Conservation (phyloP, 2,113 vertebrate species). For the Colossoma macropomum region DNA sequence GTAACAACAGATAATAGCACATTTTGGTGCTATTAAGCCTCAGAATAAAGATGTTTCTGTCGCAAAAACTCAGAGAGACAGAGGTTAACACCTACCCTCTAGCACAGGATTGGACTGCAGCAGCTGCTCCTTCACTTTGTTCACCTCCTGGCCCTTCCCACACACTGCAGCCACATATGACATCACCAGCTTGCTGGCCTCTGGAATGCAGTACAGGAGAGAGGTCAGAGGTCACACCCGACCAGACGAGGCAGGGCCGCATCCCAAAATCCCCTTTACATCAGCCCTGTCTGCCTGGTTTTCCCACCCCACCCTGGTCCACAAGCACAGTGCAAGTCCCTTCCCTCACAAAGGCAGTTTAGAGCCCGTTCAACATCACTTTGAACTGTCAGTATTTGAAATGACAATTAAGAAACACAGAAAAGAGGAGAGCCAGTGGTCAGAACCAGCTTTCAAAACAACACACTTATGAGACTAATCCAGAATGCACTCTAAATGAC, state of each 20-base stretch:
- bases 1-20: too few relatives aligned
- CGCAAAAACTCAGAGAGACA: background rate
- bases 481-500: constrained; percentile 28
- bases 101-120: constrained; percentile 97
- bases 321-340: constrained; percentile 1
- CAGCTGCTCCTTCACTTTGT: constrained; percentile 98
- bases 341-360: background rate
- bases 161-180: constrained; percentile 98
- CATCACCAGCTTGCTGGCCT: constrained; percentile 99
- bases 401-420: constrained; percentile 5
- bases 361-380: constrained; percentile 1
- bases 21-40: too few relatives aligned
- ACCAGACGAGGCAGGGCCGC: constrained; percentile 52
- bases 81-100: constrained; percentile 85
- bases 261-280: constrained; percentile 66
- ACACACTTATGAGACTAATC: constrained; percentile 39
- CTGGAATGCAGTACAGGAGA: constrained; percentile 74
- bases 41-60: too few relatives aligned
- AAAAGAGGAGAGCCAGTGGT: constrained; percentile 1
- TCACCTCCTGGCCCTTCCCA: constrained; percentile 97
- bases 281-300: constrained; percentile 53
- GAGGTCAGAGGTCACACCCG: constrained; percentile 38
- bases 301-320: constrained; percentile 37
- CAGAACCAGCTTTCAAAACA: constrained; percentile 26
- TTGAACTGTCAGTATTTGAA: constrained; percentile 15